Evolutionary conservation across 1,140 invertebrate genomes (phyloP), one percentile per base, ranked within the genome.

Genomic region (Saccostrea glomerata): DNA sequence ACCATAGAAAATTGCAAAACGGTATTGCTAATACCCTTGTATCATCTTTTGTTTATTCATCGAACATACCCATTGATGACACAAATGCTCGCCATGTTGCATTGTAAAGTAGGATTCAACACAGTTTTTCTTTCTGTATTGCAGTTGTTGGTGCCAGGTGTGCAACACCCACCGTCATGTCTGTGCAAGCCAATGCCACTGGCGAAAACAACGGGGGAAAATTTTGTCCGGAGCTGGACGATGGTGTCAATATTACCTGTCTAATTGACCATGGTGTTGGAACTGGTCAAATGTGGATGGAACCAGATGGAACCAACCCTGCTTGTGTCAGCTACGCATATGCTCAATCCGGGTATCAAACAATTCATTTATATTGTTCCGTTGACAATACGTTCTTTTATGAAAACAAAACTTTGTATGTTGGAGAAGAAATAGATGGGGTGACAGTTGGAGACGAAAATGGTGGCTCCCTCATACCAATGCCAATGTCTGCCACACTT

Each of bases 391-490:
- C 60, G 2, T 83, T 60, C 13, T 63, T 83, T 15, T 83, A 83
- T 36, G 77, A 87, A 25, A 63, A 82, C 15, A 36, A 82, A 58
- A 87, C 86, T n/a, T 58, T 87, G 23, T 87, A 87, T 63, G 86
- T 87, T 0, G 86, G 86, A 1, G 82, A 87, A 15, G 60, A 83
- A 58, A 87, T 87, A 58, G 7, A 20, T 60, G 36, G 58, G 25
- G 58, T 87, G 54, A 30, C 47, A 15, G 86, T 63, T 13, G 86
- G 77, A 7, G 25, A 63, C 30, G 55, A 36, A n/a, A 63, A 87
- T 55, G 77, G 58, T 3, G 13, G 77, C 30, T 54, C 82, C 36
- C 82, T 87, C 17, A 63, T 84, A n/a, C 77, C 86, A n/a, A 47
- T 87, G 58, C 60, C 36, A n/a, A 15, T 13, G 4, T 63, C 77